Base-by-base conservation (phyloP, 2,113 vertebrate species). In the Piprites chloris region DNA sequence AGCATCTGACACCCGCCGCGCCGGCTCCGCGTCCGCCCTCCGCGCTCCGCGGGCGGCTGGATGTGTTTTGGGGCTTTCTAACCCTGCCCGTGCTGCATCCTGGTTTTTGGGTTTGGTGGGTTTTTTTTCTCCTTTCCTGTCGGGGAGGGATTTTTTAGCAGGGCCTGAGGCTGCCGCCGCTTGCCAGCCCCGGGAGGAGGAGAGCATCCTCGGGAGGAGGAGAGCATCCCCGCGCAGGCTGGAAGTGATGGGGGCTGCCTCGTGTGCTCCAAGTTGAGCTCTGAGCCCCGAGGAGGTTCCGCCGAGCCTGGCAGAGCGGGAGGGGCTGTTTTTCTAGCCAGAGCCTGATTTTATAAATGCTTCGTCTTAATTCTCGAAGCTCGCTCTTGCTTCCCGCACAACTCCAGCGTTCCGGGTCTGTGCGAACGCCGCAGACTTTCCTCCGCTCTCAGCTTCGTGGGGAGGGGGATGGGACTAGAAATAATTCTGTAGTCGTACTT, bases 151-250 rank as follows among this genome's bases (percentile, higher is more conserved):
- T 94, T 82, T 90, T 92, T 90, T 55, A 63, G 85, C 82, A 81
- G 90, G 96, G 89, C 95, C 95, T 80, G 73, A 42, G 72, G 73
- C 87, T 90, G 79, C 71, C 30, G 66, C 68, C 79, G 75, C 71
- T 62, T 63, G 88, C 55, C 47, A 62, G 28, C 78, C 62, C 71
- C 58, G 77, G 50, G 68, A 88, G 88, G 79, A 82, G 69, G 46
- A 52, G 69, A 86, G 71, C 65, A 5, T 59, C 41, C 63, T 2
- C 55, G 82, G 52, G 59, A 89, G 87, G 69, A 89, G 77, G 56
- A 84, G 65, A 87, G 69, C 66, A 7, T 27, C 76, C 50, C 66
- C 4, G 72, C 61, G 86, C 68, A 26, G 84, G 75, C 75, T 84
- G 6, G 3, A 63, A 91, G 88, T 87, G 86, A 37, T 89, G 92